A percentile compares a stretch with the other conserved stretches of the same genome.
phyloP scores from a whole-genome alignment of 2,113 vertebrate genomes.

The Gallinago paraguaiae region DNA sequence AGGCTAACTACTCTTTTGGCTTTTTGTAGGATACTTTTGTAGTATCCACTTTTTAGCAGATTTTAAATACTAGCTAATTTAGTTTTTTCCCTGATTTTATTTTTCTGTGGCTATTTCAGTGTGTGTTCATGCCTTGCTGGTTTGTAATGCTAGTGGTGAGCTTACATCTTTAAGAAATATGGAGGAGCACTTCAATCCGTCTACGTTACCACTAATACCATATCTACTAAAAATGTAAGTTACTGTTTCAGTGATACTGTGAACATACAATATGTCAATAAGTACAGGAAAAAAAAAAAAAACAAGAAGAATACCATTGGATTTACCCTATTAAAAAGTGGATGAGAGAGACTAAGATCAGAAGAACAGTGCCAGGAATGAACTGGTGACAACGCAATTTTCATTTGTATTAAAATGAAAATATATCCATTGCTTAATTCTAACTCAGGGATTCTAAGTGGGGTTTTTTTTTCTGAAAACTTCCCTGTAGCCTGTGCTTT shows the following conservation, averaged over 20 bases:
- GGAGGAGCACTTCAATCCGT: slow-evolving; percentile 74
- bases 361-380: background rate
- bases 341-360: background rate
- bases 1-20: background rate
- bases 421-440: background rate
- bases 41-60: background rate
- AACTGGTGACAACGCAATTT: background rate
- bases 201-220: slow-evolving; percentile 70
- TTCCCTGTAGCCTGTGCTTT: background rate
- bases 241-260: background rate
- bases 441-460: background rate
- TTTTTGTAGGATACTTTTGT: background rate
- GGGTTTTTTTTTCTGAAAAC: background rate
- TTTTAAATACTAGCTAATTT: background rate
- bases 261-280: background rate
- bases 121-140: slow-evolving; percentile 76
- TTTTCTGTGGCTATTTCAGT: slow-evolving; percentile 40
- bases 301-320: background rate
- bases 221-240: slow-evolving; percentile 76
- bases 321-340: background rate
- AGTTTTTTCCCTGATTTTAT: background rate
- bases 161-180: slow-evolving; percentile 77
- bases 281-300: background rate
- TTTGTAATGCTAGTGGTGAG: slow-evolving; percentile 80
- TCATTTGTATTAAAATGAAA: background rate